phyloP scores from a whole-genome alignment of 1,140 invertebrate species.

The Zeugodacus cucurbitae region DNA sequence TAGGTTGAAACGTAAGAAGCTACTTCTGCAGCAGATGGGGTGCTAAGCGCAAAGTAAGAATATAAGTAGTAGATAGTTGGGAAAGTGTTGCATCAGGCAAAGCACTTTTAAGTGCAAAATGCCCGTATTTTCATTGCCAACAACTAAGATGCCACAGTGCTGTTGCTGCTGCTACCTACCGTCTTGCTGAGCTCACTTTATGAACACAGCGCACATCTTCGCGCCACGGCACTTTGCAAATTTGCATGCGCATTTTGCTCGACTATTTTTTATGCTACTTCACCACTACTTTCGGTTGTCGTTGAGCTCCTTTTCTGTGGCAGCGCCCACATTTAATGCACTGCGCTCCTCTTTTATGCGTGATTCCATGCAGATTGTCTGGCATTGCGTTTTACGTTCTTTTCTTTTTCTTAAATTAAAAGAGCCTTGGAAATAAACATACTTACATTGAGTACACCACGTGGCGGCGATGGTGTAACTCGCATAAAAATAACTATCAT shows the following conservation, averaged over 20 bases:
- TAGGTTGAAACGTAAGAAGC: neutral
- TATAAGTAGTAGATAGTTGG: neutral
- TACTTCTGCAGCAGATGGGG: neutral
- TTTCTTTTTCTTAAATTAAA: neutral
- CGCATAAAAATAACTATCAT: neutral
- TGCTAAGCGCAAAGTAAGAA: neutral
- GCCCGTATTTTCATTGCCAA: conserved; percentile 11
- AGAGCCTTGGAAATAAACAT: neutral
- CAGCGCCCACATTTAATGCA: neutral
- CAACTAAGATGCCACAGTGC: neutral
- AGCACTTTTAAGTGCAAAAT: neutral
- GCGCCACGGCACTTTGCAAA: neutral
- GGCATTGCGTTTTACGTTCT: neutral
- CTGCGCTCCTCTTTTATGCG: neutral
- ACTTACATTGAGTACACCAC: neutral
- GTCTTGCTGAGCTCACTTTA: neutral
- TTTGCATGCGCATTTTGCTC: neutral
- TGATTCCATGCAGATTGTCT: neutral
- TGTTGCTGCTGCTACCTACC: neutral
- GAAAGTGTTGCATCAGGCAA: neutral
- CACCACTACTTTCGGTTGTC: neutral
- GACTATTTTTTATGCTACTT: neutral
- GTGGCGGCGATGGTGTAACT: neutral
- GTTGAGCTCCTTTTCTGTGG: neutral
- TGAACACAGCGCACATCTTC: neutral